Evolutionary conservation across 2,888 invertebrate species (phyloP), one percentile per base, ranked within the genome.

Genomic region (Actias luna): DNA sequence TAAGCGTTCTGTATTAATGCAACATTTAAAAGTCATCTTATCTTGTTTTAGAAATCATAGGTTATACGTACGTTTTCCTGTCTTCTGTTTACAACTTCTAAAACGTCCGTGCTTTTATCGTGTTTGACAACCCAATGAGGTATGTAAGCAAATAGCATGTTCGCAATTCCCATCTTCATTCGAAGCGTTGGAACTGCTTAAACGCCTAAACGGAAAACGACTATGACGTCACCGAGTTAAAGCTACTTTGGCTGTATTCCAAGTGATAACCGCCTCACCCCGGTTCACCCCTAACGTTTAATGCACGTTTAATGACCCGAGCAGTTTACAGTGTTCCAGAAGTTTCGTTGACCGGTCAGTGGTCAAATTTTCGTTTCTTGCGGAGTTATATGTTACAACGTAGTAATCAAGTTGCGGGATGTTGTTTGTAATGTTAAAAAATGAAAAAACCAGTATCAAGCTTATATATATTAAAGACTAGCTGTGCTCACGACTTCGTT

Each of bases 241-340:
- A 78, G 80, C 80, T 78, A 79, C 82, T 84, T 85, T 90, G 92
- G 92, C 85, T 65, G 64, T 68, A 74, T 71, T 88, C 91, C 92
- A 91, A 81, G 80, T 85, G 87, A 88, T 88, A 91, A 82, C 80
- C 83, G 82, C 86, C 86, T 82, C 81, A 84, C 84, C 84, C 70
- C 78, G 71, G 80, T 82, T 80, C 78, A 78, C 81, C 81, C 78
- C 80, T 69, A 64, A 71, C 74, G 75, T 77, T 86, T 87, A 85
- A 85, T 84, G 83, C 75, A 73, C 78, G 89, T 87, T 81, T 86
- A 88, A 90, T 82, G 87, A 88, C 88, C 87, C 76, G 77, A 77
- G 77, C 79, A 84, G 78, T 85, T 84, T 82, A 82, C 82, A 82
- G 78, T 78, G 70, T 71, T 65, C 63, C 63, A 66, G 64, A 70